These are phyloP conservation scores for Chaunax sp. DNA, from an alignment of 2,797 vertebrate genomes.

Conservation along the genomic window DNA sequence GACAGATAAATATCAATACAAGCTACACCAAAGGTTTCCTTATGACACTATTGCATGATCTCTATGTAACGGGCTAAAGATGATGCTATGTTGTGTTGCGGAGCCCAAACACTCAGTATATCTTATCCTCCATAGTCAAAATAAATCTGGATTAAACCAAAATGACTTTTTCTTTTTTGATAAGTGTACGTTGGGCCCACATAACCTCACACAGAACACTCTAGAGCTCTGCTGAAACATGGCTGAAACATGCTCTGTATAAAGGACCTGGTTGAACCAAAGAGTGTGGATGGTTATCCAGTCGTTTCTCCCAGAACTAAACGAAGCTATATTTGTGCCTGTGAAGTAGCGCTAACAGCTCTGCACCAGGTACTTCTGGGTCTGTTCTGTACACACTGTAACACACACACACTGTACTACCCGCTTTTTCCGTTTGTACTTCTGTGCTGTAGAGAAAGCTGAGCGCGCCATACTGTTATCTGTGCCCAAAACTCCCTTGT, in stretches of 20 bases:
- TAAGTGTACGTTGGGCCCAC: no score
- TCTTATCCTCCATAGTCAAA: neutral
- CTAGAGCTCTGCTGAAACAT: neutral
- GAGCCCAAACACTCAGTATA: neutral
- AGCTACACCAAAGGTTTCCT: no score
- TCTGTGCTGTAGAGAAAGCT: slow-evolving; percentile 1
- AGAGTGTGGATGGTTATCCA: neutral
- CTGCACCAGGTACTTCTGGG: neutral
- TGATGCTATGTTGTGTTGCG: neutral
- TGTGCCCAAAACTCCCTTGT: slow-evolving; percentile 28
- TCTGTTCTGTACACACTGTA: slow-evolving; percentile 17
- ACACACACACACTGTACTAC: neutral
- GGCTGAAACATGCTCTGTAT: neutral
- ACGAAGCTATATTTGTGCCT: neutral
- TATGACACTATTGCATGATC: no score
- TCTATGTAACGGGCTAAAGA: no score
- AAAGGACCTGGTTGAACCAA: neutral
- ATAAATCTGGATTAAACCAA: neutral
- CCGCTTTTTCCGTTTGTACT: slow-evolving; percentile 16
- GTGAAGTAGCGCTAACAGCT: neutral
- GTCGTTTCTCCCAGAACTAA: neutral
- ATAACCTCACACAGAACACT: neutral
- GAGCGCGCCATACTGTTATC: slow-evolving; percentile 25
- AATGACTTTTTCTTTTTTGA: neutral
- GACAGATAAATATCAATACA: no score